phyloP scores from a whole-genome alignment of 2,113 vertebrate genomes.

The rat (Rattus norvegicus) region DNA sequence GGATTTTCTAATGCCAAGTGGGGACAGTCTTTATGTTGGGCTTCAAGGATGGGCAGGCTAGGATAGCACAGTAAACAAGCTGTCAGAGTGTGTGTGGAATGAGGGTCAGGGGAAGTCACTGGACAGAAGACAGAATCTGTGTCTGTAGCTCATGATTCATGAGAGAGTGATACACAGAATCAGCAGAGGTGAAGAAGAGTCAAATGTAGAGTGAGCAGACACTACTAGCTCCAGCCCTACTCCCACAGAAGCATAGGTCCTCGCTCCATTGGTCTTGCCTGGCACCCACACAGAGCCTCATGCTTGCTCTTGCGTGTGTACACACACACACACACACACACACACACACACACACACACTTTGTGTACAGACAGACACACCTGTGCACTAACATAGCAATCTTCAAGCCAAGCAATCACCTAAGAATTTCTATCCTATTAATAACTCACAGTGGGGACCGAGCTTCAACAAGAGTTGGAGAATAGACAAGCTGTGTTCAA shows the following conservation, averaged over 20 bases:
- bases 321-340: neutral
- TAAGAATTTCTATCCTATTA: neutral
- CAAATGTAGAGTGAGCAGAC: neutral
- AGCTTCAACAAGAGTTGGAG: neutral
- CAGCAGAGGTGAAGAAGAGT: rapidly evolving
- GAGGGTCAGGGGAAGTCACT: neutral
- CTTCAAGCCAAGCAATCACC: neutral
- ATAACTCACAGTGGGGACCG: neutral
- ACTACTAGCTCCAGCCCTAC: neutral
- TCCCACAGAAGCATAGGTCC: neutral
- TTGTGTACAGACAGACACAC: no score
- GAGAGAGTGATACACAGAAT: rapidly evolving
- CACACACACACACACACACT: neutral
- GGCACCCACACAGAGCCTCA: neutral
- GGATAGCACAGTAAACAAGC: neutral
- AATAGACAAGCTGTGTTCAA: neutral
- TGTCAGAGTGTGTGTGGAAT: neutral
- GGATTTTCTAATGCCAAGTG: constrained; percentile 54
- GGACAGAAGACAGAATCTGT: constrained; percentile 20
- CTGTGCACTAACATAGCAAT: neutral
- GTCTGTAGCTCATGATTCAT: rapidly evolving
- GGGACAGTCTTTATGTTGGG: constrained; percentile 64
- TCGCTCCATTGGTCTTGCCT: no score
- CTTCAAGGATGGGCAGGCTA: neutral
- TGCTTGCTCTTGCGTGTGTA: rapidly evolving